These are phyloP conservation scores for Zingel zingel DNA, from an alignment of 2,113 vertebrate species.

Conservation along the genomic window DNA sequence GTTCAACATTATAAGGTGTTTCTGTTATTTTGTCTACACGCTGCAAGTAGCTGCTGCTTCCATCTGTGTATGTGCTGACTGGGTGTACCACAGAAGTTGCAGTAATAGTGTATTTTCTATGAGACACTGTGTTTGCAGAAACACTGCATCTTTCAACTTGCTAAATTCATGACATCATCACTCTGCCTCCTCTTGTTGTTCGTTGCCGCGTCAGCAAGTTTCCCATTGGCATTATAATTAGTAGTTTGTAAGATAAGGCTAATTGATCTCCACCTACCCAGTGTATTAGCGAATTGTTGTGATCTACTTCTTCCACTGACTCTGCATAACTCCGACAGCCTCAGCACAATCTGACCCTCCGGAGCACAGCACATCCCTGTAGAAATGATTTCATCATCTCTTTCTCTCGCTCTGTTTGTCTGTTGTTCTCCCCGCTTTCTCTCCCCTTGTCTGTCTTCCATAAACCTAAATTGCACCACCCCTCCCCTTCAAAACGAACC, in stretches of 20 bases:
- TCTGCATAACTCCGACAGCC: slow-evolving; percentile 75
- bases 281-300: slow-evolving; percentile 68
- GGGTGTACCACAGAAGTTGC: slow-evolving; percentile 48
- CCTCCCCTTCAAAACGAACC: slow-evolving; percentile 37
- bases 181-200: slow-evolving; percentile 57
- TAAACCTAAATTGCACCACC: slow-evolving; percentile 36
- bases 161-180: slow-evolving; percentile 74
- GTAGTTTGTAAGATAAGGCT: slow-evolving; percentile 81
- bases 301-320: slow-evolving; percentile 79
- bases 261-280: slow-evolving; percentile 79
- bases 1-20: background rate
- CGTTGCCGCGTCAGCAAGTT: slow-evolving; percentile 67
- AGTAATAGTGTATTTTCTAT: slow-evolving; percentile 28
- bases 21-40: slow-evolving; percentile 17
- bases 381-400: slow-evolving; percentile 78
- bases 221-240: slow-evolving; percentile 73
- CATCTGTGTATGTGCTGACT: slow-evolving; percentile 54
- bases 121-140: slow-evolving; percentile 51
- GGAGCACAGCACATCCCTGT: slow-evolving; percentile 67
- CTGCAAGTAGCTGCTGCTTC: slow-evolving; percentile 13
- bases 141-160: slow-evolving; percentile 52
- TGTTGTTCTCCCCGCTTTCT: slow-evolving; percentile 38
- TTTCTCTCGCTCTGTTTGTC: slow-evolving; percentile 31
- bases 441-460: slow-evolving; percentile 45
- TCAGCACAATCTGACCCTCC: slow-evolving; percentile 77